phyloP scores from a whole-genome alignment of 2,888 invertebrate genomes.

The Amphipyra tragopoginis region DNA sequence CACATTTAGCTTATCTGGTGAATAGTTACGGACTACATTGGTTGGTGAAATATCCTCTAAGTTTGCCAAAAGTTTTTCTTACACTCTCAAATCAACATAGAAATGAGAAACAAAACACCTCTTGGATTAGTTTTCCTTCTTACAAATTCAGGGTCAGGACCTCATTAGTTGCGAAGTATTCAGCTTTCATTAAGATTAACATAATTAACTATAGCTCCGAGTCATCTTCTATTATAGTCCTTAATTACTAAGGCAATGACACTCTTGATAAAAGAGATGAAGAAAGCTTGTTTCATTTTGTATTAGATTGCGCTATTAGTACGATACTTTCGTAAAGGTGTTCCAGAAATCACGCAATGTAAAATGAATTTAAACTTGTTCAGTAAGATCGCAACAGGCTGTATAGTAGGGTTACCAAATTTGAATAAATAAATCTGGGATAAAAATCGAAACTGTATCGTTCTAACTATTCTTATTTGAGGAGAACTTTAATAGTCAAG shows the following conservation, averaged over 20 bases:
- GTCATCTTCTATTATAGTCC: constrained; percentile 20
- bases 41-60: too few species aligned
- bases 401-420: constrained; percentile 20
- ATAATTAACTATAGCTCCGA: constrained; percentile 29
- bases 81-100: constrained; percentile 16
- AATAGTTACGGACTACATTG: too few species aligned
- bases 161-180: constrained; percentile 9
- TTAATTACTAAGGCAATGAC: constrained; percentile 20
- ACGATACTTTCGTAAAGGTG: constrained; percentile 13
- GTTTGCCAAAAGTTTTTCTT: constrained; percentile 4
- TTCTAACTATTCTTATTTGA: constrained; percentile 3
- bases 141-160: constrained; percentile 19
- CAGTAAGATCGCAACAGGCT: constrained; percentile 18
- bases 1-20: too few species aligned
- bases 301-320: constrained; percentile 17
- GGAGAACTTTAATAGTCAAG: too few species aligned
- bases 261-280: constrained; percentile 5
- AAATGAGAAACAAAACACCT: constrained; percentile 15
- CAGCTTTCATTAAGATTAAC: constrained; percentile 13
- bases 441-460: background rate
- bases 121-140: constrained; percentile 9
- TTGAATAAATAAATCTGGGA: background rate
- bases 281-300: constrained; percentile 26
- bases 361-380: constrained; percentile 31
- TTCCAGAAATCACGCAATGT: constrained; percentile 16